Evolutionary conservation across 1,140 invertebrate genomes (phyloP).

Genomic region (Drosophila albomicans): DNA sequence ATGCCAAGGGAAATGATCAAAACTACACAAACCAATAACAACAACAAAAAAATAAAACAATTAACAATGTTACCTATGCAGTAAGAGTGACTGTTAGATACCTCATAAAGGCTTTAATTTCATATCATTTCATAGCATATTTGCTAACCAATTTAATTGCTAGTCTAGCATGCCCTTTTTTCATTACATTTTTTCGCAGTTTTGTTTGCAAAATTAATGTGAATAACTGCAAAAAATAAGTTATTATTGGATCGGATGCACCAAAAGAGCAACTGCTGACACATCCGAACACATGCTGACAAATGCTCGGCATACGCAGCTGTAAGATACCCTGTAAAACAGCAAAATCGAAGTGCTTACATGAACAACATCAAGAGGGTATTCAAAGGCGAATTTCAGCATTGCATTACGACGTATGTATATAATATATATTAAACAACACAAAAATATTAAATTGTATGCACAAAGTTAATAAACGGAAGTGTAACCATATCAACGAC

Average conservation of each 20-base stretch:
- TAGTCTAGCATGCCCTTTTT: slow-evolving; percentile 11
- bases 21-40: slow-evolving; percentile 1
- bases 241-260: slow-evolving; percentile 58
- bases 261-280: slow-evolving; percentile 45
- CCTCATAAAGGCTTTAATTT: neutral
- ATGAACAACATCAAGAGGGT: neutral
- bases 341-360: neutral
- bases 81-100: neutral
- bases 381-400: neutral
- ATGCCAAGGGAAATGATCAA: slow-evolving; percentile 15
- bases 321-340: neutral
- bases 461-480: slow-evolving; percentile 63
- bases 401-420: slow-evolving; percentile 22
- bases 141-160: neutral
- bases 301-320: slow-evolving; percentile 6
- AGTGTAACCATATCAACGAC: slow-evolving; percentile 48
- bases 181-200: neutral
- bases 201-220: slow-evolving; percentile 46
- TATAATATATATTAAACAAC: slow-evolving; percentile 47
- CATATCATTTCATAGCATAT: too few relatives aligned
- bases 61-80: neutral
- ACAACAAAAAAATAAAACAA: slow-evolving; percentile 3
- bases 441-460: slow-evolving; percentile 23
- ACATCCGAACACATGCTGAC: slow-evolving; percentile 34
- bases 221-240: slow-evolving; percentile 38